Conservation (phyloP, 2,888 invertebrate species). For the Acleris cristana region DNA sequence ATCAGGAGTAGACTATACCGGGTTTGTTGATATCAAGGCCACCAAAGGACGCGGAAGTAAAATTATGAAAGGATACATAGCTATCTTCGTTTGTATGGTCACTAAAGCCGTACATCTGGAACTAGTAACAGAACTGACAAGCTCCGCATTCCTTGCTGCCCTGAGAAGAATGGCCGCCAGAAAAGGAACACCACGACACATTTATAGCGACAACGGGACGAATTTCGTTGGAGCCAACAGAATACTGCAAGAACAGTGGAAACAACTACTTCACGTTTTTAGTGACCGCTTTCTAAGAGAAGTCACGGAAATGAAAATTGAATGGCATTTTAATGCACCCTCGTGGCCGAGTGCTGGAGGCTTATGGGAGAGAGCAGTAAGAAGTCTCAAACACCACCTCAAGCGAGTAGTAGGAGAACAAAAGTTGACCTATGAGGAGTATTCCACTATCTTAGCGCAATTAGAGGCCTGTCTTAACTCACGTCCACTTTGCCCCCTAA, state of each 20-base stretch:
- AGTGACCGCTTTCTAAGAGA: constrained; percentile 15
- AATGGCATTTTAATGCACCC: no score
- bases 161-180: constrained; percentile 44
- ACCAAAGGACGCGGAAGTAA: constrained; percentile 39
- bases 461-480: constrained; percentile 44
- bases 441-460: constrained; percentile 41
- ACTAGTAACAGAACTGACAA: constrained; percentile 45
- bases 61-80: constrained; percentile 42
- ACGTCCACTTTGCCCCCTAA: constrained; percentile 42
- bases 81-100: constrained; percentile 43
- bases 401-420: constrained; percentile 44
- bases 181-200: constrained; percentile 42
- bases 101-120: constrained; percentile 48
- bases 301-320: constrained; percentile 25
- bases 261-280: constrained; percentile 14
- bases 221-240: constrained; percentile 45
- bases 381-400: constrained; percentile 38
- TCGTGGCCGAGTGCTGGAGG: constrained; percentile 36
- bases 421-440: constrained; percentile 44
- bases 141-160: constrained; percentile 44
- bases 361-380: constrained; percentile 36
- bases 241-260: constrained; percentile 36
- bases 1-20: constrained; percentile 38
- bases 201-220: constrained; percentile 46
- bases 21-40: constrained; percentile 36